Evolutionary conservation across 2,797 vertebrate species (phyloP), one percentile per base, ranked within the genome.

Genomic region (Podargus strigoides): DNA sequence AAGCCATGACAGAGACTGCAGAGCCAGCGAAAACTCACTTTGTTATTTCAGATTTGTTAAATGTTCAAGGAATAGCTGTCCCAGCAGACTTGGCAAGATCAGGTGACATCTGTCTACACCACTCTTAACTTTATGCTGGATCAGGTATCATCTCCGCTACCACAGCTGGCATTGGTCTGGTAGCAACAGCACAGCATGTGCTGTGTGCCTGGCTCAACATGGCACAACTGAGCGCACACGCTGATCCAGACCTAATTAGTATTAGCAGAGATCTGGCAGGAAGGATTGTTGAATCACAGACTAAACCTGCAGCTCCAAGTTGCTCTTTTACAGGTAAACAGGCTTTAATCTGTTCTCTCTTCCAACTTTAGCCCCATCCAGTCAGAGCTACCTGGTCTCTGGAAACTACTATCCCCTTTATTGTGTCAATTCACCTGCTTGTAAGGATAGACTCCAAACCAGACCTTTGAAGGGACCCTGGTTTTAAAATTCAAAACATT

Each of bases 81-180:
- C 85, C 78, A 70, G 85, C 72, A 77, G 89, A 91, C 72, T 37
- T 74, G 37, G 82, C 0, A 0, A 83, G 91, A 96, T 95, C 93
- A 93, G 89, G 87, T 94, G 87, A 93, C 94, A 80, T 83, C 89
- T 60, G 79, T 87, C 93, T 87, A 36, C 78, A 96, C 34, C 37
- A 30, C 75, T 77, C 94, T 49, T 73, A 79, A 70, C 87, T 93
- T 80, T 34, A 56, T 46, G 64, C 89, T 80, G 79, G 89, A 95
- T 96, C 93, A 87, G 94, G 87, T 96, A 85, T 94, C 95, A 0
- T 52, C 81, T 81, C 85, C 49, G 52, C 87, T 74, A 13, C 92
- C 4, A 12, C 96, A 96, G 96, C 91, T 96, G 95, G 95, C 78
- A 67, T 10, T 9, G 44, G 32, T 53, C 68, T 95, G 91, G 91